Base-by-base conservation (phyloP, 2,113 vertebrate species). In the Australoheros scitulus region DNA sequence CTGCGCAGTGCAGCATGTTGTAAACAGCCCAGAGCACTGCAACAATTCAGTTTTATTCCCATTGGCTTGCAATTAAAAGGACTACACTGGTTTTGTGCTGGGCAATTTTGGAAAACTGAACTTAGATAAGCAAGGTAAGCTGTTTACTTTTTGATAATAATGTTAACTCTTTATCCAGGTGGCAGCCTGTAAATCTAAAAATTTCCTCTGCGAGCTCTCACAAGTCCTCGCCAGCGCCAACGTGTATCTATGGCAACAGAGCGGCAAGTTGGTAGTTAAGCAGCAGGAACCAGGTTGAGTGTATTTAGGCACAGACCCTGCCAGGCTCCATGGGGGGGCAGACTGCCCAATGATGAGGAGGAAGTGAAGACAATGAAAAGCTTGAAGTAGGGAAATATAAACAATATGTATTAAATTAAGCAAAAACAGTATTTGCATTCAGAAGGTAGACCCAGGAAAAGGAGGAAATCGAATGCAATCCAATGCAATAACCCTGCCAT, bases 181-280 rank as follows among this genome's bases (percentile, higher is more conserved):
- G 86, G 88, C 80, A 78, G 75, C 70, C 64, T 32, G 65, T 77
- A 64, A 81, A 82, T 88, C 72, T 84, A 64, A 82, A 85, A 83
- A 85, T 87, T 74, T 91, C 59, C 85, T 41, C 79, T 61, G 43
- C 87, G 57, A 79, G 34, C 85, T 81, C 85, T 82, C 79, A 41
- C 36, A 56, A 85, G 72, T 76, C 85, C 76, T 83, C 74, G 76
- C 63, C 65, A 61, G 84, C 87, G 86, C 89, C 87, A 83, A 65
- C 41, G 4, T 18, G 91, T 94, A 86, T 83, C 92, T 87, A 93
- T 90, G 91, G 92, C 91, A 93, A 94, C 93, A 80, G 83, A 81
- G 88, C 75, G 13, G 86, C 63, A 76, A 83, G 84, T 77, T 89
- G 60, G 80, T 89, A 75, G 64, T 72, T 64, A 76, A 86, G 89